Evolutionary conservation across 2,888 invertebrate genomes (phyloP), one percentile per base, ranked within the genome.

Genomic region (Meteorus colon): DNA sequence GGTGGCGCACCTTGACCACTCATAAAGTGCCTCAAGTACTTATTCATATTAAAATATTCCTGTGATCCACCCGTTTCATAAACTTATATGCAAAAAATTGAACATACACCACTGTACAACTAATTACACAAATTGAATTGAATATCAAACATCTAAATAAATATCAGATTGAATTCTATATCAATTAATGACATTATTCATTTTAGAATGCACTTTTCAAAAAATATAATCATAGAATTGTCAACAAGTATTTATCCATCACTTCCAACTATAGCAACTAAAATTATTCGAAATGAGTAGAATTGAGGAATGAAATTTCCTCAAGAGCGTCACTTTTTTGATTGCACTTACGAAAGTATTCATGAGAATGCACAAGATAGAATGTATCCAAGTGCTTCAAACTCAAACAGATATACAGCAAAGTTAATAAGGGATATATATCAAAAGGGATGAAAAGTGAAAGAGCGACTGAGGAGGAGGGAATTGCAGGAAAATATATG

Each of bases 1-100:
- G 31, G 45, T 31, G 72, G 29, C 72, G 60, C 72, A 55, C 76
- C 72, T 72, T 73, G 72, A 76, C 72, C 67, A 76, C 72, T 31
- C 65, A 71, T 67, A 76, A 59, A 76, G 66, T 71, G 29, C 41
- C 29, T 55, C 55, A 66, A 65, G 59, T 76, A 72, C 60, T 72
- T 67, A 72, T 76, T 51, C 19, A 68, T 73, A 70, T 71, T 51
- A 37, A 75, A 69, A 51, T 31, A 14, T 69, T 34, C 16, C 31
- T n/a, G 2, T 27, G 6, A 48, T 48, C 41, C 14, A 48, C 6
- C n/a, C 6, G 16, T n/a, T 48, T 6, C 45, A 67, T 67, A 41
- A 37, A 65, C 8, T 41, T 41, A 12, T n/a, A 19, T 55, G 6
- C 24, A 55, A 8, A 19, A n/a, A 55, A 4, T 8, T 24, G n/a